Evolutionary conservation across 2,113 vertebrate species (phyloP).

Genomic region (Spheniscus mendiculus): DNA sequence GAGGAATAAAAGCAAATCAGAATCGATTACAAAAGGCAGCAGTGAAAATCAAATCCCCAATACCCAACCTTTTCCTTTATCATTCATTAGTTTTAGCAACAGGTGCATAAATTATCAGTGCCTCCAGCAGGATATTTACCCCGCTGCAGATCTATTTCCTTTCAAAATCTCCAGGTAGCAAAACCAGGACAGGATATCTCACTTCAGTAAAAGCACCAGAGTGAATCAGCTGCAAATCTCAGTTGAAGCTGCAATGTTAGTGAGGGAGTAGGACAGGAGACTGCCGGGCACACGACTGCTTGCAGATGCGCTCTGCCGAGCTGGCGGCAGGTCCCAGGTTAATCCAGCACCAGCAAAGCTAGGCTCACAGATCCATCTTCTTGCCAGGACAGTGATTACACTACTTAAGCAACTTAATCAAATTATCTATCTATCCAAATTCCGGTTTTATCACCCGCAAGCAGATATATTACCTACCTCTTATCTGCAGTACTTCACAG

Average conservation of each 20-base stretch:
- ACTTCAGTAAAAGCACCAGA: background rate
- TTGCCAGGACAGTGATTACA: background rate
- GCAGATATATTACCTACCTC: constrained; percentile 14
- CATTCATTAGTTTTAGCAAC: constrained; percentile 15
- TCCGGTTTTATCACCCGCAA: background rate
- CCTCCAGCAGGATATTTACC: background rate
- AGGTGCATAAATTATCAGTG: background rate
- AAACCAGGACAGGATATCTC: background rate
- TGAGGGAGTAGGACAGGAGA: background rate
- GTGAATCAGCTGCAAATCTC: background rate
- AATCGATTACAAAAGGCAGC: background rate
- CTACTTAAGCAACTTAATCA: background rate
- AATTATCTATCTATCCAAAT: constrained; percentile 33
- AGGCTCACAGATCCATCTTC: constrained; percentile 11
- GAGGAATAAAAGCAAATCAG: background rate
- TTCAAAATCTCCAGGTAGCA: background rate
- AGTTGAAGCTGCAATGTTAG: background rate
- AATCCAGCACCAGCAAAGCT: background rate
- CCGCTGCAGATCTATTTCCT: background rate
- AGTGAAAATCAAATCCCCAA: background rate
- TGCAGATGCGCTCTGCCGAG: background rate
- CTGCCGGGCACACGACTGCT: rapidly evolving
- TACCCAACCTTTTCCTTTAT: background rate
- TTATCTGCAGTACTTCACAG: constrained; percentile 24
- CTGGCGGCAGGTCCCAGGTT: background rate